These are phyloP conservation scores for Anodontia alba DNA, from an alignment of 2,888 invertebrate species.

Conservation along the genomic window DNA sequence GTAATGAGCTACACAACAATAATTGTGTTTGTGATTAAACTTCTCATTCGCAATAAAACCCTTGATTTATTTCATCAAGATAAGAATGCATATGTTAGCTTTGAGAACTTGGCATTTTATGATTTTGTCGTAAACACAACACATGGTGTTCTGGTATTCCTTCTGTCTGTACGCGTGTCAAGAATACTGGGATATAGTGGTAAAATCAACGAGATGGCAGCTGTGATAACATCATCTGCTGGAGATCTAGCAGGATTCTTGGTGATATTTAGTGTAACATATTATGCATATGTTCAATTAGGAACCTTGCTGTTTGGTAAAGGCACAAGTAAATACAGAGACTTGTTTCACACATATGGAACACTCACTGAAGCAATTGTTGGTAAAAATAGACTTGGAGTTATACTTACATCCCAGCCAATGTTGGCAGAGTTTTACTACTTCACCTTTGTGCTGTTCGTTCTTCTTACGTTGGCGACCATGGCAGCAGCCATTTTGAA, in stretches of 20 bases:
- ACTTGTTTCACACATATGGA: constrained; percentile 81
- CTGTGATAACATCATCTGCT: constrained; percentile 83
- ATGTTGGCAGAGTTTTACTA: constrained; percentile 71
- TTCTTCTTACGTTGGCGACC: constrained; percentile 71
- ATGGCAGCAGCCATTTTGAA: constrained; percentile 76
- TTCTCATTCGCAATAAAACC: constrained; percentile 52
- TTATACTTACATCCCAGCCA: constrained; percentile 62
- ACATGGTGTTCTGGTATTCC: constrained; percentile 67
- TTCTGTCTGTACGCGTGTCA: constrained; percentile 69
- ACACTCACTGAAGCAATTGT: constrained; percentile 82
- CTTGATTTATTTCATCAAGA: constrained; percentile 60
- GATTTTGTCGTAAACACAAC: constrained; percentile 81
- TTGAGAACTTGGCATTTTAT: constrained; percentile 81
- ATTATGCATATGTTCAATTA: constrained; percentile 78
- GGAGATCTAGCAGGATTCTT: constrained; percentile 84
- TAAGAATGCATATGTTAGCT: constrained; percentile 77
- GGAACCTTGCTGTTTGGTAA: constrained; percentile 82
- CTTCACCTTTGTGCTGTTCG: constrained; percentile 70
- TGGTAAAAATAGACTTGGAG: constrained; percentile 70
- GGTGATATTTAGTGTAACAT: constrained; percentile 84
- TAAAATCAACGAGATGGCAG: constrained; percentile 85
- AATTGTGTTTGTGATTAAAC: constrained; percentile 75
- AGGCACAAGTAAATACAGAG: constrained; percentile 76
- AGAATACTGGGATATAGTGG: constrained; percentile 85
- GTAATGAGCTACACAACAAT: constrained; percentile 80